phyloP scores from a whole-genome alignment of 1,140 invertebrate species.

The Stegodyphus dumicola region DNA sequence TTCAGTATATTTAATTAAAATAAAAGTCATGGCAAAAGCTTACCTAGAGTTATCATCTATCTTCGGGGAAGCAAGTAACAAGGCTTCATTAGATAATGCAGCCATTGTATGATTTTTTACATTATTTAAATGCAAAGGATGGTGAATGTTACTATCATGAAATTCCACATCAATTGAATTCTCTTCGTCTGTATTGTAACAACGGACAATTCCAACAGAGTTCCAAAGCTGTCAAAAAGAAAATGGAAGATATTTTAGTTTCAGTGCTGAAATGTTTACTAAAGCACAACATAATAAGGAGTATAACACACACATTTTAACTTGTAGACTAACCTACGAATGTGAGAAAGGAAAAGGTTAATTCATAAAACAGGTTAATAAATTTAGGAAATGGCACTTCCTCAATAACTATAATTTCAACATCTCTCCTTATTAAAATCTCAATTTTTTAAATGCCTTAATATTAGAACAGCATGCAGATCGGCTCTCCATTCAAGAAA shows the following conservation, averaged over 20 bases:
- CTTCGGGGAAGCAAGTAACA: conserved; percentile 81
- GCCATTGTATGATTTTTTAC: conserved; percentile 83
- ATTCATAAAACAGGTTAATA: too few species aligned
- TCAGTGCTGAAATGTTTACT: too few species aligned
- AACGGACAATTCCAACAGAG: conserved; percentile 76
- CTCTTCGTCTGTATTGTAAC: conserved; percentile 78
- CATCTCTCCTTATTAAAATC: too few species aligned
- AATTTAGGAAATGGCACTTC: too few species aligned
- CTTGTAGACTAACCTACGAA: too few species aligned
- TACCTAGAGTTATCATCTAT: conserved; percentile 72
- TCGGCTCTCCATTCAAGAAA: too few species aligned
- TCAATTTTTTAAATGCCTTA: too few species aligned
- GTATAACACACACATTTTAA: too few species aligned
- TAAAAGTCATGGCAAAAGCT: neutral
- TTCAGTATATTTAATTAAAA: neutral
- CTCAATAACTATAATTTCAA: too few species aligned
- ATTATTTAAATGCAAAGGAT: conserved; percentile 89
- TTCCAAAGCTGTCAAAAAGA: conserved; percentile 79
- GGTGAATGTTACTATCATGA: conserved; percentile 89
- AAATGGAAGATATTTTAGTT: neutral
- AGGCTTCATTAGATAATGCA: conserved; percentile 80
- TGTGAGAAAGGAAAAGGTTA: too few species aligned
- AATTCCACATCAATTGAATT: conserved; percentile 93
- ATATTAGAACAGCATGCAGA: too few species aligned
- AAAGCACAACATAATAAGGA: too few species aligned